Evolutionary conservation across 2,888 invertebrate species (phyloP).

Genomic region (Lathronympha strigana): DNA sequence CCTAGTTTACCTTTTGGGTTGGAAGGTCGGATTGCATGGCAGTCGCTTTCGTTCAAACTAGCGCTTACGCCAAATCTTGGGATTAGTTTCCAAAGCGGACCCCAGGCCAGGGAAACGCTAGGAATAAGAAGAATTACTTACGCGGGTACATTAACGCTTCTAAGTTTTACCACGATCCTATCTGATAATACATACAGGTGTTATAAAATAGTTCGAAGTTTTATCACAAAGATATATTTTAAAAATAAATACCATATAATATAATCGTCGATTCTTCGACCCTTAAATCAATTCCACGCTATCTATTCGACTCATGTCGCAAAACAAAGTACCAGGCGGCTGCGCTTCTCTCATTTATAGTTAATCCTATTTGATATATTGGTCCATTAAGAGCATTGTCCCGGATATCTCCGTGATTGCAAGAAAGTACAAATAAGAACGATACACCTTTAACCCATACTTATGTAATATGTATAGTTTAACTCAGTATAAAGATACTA

Average conservation of each 20-base stretch:
- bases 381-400: slow-evolving; percentile 77
- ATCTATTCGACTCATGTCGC: slow-evolving; percentile 69
- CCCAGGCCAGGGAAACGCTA: too few species aligned
- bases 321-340: slow-evolving; percentile 69
- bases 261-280: slow-evolving; percentile 3
- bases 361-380: slow-evolving; percentile 82
- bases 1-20: too few species aligned
- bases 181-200: too few species aligned
- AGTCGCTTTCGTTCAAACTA: too few species aligned
- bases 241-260: background rate
- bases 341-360: slow-evolving; percentile 75
- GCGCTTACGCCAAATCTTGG: too few species aligned
- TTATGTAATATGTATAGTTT: slow-evolving; percentile 29
- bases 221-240: background rate
- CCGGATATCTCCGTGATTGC: slow-evolving; percentile 68
- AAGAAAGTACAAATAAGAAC: slow-evolving; percentile 67
- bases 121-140: too few species aligned
- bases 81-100: too few species aligned
- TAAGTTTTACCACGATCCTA: too few species aligned
- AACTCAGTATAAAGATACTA: background rate
- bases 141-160: too few species aligned
- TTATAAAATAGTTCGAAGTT: too few species aligned
- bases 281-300: slow-evolving; percentile 55
- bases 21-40: too few species aligned
- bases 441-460: slow-evolving; percentile 54